Base-by-base conservation (phyloP, 2,797 vertebrate genomes). In the Hypotaenidia okinawae region DNA sequence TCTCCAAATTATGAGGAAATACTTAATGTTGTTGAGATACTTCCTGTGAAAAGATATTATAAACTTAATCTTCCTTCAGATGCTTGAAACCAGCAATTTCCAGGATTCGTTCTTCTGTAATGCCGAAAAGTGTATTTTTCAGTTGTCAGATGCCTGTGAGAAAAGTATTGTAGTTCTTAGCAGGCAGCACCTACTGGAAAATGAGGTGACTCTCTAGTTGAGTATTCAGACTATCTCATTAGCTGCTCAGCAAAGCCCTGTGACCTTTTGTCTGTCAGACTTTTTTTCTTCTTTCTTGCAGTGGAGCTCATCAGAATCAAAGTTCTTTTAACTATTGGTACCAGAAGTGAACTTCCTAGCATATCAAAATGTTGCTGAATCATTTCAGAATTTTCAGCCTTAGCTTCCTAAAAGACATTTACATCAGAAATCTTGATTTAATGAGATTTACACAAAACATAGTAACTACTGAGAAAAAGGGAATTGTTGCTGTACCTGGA, bases 251-350 rank as follows among this genome's bases (percentile, higher is more conserved):
- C 67, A 75, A 89, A 89, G 41, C 54, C 75, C 39, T 49, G 25
- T 89, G 93, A 90, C 88, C 95, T 96, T 97, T 84, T 94, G 18
- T 75, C 81, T 82, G 88, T 72, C 33, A 67, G n/a, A 39, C 63
- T 59, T 86, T 89, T 74, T 45, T 51, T 84, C 81, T 62, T 81
- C 84, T 64, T 86, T 80, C 69, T 87, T 35, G 72, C 32, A 81
- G 49, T 89, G 66, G 82, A 84, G 93, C 33, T 78, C 68, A 74
- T 91, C 58, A 81, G 79, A 87, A 67, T 81, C 39, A 84, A 87
- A 94, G 82, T 83, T 94, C 37, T 95, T 95, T 67, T 81, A 9
- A n/a, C 79, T 95, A 76, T 79, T 94, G 88, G 86, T 89, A 87
- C 35, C 22, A 90, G 81, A 90, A 94, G 85, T 75, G 33, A 66